Percentiles rank a stretch among this genome's conserved stretches.
These are phyloP conservation scores for Danio albolineatus DNA, from an alignment of 2,797 vertebrate species.

Conservation along the genomic window DNA sequence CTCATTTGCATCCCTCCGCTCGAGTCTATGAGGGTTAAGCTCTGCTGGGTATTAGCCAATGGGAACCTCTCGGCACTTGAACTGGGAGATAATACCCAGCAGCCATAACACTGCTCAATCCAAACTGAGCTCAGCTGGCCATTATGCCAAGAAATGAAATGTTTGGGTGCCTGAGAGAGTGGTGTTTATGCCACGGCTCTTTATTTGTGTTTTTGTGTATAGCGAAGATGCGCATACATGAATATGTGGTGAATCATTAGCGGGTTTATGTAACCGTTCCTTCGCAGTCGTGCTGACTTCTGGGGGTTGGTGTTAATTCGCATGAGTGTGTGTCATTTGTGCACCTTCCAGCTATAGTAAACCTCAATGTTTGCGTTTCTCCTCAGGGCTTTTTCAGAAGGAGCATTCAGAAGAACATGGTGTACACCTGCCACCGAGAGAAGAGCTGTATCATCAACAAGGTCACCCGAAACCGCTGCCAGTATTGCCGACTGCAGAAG, in stretches of 20 bases:
- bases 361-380: neutral
- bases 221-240: conserved; percentile 3
- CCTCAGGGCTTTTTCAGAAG: conserved; percentile 87
- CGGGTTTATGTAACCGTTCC: conserved; percentile 1
- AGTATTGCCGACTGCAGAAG: conserved; percentile 90
- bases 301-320: conserved; percentile 9
- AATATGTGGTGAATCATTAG: conserved; percentile 20
- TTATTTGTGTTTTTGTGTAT: neutral
- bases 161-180: neutral
- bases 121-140: conserved; percentile 14
- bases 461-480: conserved; percentile 90
- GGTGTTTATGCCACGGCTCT: conserved; percentile 4
- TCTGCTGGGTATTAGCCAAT: conserved; percentile 35
- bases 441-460: conserved; percentile 91
- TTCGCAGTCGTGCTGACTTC: neutral
- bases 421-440: conserved; percentile 89
- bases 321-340: conserved; percentile 24
- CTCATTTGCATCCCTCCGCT: conserved; percentile 39
- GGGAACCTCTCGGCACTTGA: conserved; percentile 38
- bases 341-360: conserved; percentile 6
- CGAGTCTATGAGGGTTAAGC: conserved; percentile 54
- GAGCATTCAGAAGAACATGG: conserved; percentile 93
- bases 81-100: conserved; percentile 36
- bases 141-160: too few relatives aligned
- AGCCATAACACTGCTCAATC: neutral